These are phyloP conservation scores for Phymatocera aterrima DNA, from an alignment of 2,888 invertebrate genomes.

Conservation along the genomic window DNA sequence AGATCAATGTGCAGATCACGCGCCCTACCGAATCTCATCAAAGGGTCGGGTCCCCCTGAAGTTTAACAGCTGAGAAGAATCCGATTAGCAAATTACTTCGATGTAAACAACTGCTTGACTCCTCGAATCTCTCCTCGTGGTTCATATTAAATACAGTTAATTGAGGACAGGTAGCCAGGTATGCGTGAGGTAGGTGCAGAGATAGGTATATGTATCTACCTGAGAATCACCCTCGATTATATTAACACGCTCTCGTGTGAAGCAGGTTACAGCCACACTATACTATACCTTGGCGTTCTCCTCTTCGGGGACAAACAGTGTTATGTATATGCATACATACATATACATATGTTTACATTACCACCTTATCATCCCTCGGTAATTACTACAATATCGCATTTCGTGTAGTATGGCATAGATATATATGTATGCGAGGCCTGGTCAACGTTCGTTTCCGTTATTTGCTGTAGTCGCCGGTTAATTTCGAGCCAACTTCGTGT, in stretches of 20 bases:
- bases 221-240: conserved; percentile 33
- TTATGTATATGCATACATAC: background rate
- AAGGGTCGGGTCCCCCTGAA: background rate
- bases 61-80: conserved; percentile 41
- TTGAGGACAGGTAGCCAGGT: conserved; percentile 13
- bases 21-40: background rate
- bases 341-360: background rate
- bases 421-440: background rate
- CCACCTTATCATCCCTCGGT: conserved; percentile 4
- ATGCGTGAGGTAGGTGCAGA: background rate
- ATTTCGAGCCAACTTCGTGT: background rate
- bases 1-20: conserved; percentile 24
- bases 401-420: background rate
- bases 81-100: conserved; percentile 72
- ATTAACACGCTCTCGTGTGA: too few relatives aligned
- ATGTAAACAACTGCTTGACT: conserved; percentile 69
- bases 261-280: too few relatives aligned
- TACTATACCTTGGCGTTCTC: too few relatives aligned
- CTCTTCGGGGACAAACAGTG: background rate
- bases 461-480: background rate
- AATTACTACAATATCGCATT: conserved; percentile 20
- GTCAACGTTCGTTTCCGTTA: conserved; percentile 5
- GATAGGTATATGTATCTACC: background rate
- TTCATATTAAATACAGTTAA: conserved; percentile 46
- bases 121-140: conserved; percentile 49